Evolutionary conservation across 2,113 vertebrate genomes (phyloP).

Genomic region (Zosterops pallidus): DNA sequence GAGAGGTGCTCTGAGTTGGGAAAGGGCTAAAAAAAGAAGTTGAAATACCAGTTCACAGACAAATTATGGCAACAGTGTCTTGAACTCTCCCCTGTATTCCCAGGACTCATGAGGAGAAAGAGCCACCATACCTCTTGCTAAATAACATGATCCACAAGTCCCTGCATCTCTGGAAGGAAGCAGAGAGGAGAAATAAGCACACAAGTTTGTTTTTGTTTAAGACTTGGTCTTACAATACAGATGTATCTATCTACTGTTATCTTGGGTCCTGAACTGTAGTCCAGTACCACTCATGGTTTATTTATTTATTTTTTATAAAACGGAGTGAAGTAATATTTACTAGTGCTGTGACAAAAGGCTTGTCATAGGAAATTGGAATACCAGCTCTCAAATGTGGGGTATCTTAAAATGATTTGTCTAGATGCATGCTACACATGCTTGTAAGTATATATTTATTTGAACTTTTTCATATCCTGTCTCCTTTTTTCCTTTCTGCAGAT

Average conservation of each 20-base stretch:
- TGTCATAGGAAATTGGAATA: neutral
- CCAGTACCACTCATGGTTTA: neutral
- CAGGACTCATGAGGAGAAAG: neutral
- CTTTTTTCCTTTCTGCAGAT: neutral
- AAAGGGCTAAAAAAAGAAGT: neutral
- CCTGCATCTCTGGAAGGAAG: neutral
- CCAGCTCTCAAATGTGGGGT: neutral
- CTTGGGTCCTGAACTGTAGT: neutral
- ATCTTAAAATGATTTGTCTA: slow-evolving; percentile 33
- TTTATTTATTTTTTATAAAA: neutral
- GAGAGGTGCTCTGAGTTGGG: neutral
- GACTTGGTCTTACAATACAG: neutral
- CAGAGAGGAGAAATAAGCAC: neutral
- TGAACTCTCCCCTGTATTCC: neutral
- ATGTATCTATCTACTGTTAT: neutral
- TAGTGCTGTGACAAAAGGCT: neutral
- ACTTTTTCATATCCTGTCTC: neutral
- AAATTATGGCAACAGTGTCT: neutral
- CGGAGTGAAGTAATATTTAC: neutral
- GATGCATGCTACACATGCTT: neutral
- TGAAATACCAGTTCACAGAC: neutral
- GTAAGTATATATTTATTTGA: neutral
- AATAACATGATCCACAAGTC: neutral
- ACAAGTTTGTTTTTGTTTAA: neutral
- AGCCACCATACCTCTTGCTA: neutral